These are phyloP conservation scores for Sebastes flavidus DNA, from an alignment of 2,797 vertebrate genomes.

Conservation along the genomic window DNA sequence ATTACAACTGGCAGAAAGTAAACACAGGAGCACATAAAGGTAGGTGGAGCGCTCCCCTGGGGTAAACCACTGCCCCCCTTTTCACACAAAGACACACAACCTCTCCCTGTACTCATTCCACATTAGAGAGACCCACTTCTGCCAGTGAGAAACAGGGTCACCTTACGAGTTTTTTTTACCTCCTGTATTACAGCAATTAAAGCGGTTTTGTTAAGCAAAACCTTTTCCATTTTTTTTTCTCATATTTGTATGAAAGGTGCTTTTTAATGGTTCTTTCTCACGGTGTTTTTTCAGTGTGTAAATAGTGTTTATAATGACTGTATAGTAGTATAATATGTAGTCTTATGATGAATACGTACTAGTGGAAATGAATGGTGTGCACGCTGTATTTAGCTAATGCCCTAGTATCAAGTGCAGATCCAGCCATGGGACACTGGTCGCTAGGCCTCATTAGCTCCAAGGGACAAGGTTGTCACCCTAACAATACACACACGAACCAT, in stretches of 20 bases:
- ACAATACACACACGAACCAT: neutral
- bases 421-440: slow-evolving; percentile 44
- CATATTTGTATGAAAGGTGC: neutral
- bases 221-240: neutral
- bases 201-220: neutral
- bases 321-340: neutral
- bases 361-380: slow-evolving; percentile 36
- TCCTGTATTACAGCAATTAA: slow-evolving; percentile 5
- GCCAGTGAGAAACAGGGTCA: slow-evolving; percentile 55
- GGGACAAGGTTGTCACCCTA: slow-evolving; percentile 55
- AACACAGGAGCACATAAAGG: slow-evolving; percentile 61
- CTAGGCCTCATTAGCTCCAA: slow-evolving; percentile 67
- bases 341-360: slow-evolving; percentile 2
- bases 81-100: slow-evolving; percentile 23
- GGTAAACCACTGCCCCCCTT: slow-evolving; percentile 15
- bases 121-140: slow-evolving; percentile 55
- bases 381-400: slow-evolving; percentile 40
- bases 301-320: neutral
- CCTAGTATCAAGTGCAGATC: slow-evolving; percentile 49
- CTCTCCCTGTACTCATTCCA: slow-evolving; percentile 7
- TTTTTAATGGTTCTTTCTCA: neutral
- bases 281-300: slow-evolving; percentile 1
- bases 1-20: slow-evolving; percentile 69
- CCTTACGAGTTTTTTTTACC: neutral
- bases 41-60: slow-evolving; percentile 48